These are phyloP conservation scores for Aphidius gifuensis DNA, from an alignment of 1,140 invertebrate species.

Conservation along the genomic window DNA sequence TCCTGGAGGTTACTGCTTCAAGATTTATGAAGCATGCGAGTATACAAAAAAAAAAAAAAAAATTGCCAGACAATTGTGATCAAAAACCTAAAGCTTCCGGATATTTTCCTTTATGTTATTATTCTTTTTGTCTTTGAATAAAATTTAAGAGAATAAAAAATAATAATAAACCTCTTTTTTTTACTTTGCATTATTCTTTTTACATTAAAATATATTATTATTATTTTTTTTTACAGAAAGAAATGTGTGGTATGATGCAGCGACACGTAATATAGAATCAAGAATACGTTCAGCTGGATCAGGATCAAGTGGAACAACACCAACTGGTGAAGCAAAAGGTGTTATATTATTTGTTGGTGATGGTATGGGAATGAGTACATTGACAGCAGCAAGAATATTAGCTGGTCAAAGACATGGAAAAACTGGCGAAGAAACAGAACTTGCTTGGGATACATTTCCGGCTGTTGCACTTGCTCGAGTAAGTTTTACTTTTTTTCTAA, in stretches of 20 bases:
- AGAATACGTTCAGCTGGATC: constrained; percentile 34
- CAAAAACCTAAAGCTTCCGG: no score
- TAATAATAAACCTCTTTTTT: no score
- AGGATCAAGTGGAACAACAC: constrained; percentile 32
- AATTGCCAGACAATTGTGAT: no score
- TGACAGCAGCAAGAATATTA: constrained; percentile 72
- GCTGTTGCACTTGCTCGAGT: constrained; percentile 71
- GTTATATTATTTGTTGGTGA: constrained; percentile 80
- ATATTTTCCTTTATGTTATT: no score
- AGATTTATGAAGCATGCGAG: constrained; percentile 15
- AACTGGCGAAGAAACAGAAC: constrained; percentile 63
- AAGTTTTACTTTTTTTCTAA: constrained; percentile 32
- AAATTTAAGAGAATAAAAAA: no score
- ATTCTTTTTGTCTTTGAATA: no score
- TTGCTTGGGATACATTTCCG: constrained; percentile 73
- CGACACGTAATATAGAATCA: constrained; percentile 37
- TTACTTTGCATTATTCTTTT: background rate
- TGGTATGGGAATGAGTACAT: constrained; percentile 75
- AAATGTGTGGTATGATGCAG: constrained; percentile 41
- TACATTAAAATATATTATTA: constrained; percentile 6
- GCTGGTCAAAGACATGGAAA: constrained; percentile 57
- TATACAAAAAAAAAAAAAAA: background rate
- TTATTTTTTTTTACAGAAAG: constrained; percentile 32
- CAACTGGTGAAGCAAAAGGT: constrained; percentile 36
- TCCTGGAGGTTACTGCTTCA: background rate